Conservation (phyloP, 2,113 vertebrate species). For the Mugil cephalus region DNA sequence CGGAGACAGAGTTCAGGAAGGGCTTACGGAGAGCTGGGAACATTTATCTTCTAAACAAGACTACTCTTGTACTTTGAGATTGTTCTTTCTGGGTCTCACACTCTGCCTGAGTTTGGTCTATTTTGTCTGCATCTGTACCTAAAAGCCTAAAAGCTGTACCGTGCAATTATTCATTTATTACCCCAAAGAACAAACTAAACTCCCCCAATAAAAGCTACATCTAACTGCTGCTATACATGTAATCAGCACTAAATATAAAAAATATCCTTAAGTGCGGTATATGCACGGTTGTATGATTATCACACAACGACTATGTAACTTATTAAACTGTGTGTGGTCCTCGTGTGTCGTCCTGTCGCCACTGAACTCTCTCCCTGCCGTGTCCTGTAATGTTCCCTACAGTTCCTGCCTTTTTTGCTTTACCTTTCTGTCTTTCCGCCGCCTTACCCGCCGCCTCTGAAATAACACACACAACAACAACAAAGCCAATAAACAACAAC, state of each 20-base stretch:
- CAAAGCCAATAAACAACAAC: constrained; percentile 73
- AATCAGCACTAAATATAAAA: neutral
- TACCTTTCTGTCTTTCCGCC: constrained; percentile 80
- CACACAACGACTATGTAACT: too few species aligned
- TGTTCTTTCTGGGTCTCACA: constrained; percentile 11
- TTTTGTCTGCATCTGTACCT: neutral
- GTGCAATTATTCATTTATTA: too few species aligned
- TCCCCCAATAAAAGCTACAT: neutral
- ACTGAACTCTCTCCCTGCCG: neutral
- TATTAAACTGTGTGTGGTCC: neutral
- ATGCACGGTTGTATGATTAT: too few species aligned
- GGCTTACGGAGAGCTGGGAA: constrained; percentile 26
- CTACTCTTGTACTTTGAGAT: constrained; percentile 13
- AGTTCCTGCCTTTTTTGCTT: constrained; percentile 56
- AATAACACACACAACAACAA: constrained; percentile 80
- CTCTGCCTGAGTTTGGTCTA: neutral
- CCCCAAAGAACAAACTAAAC: too few species aligned
- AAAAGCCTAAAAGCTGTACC: too few species aligned
- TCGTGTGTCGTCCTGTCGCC: too few species aligned
- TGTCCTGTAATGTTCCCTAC: constrained; percentile 10
- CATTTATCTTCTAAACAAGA: neutral
- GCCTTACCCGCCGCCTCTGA: constrained; percentile 79
- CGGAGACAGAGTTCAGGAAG: constrained; percentile 58
- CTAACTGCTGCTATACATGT: neutral
- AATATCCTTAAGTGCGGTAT: neutral